These are phyloP conservation scores for Drosophila neonasuta DNA, from an alignment of 2,888 invertebrate species.

Conservation along the genomic window DNA sequence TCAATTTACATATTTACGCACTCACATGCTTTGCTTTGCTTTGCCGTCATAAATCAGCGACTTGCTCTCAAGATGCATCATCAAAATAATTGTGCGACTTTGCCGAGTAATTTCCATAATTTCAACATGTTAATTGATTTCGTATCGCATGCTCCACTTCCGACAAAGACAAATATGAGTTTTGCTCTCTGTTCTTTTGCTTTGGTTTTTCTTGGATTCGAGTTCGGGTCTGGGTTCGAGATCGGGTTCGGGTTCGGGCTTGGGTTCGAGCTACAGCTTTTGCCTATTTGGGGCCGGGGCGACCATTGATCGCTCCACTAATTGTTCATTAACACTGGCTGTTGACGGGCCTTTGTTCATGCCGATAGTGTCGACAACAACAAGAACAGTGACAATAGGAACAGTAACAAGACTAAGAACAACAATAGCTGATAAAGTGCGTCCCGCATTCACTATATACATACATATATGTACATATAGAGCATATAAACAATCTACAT, in stretches of 20 bases:
- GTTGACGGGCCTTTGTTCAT: conserved; percentile 63
- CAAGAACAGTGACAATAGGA: neutral
- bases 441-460: conserved; percentile 23
- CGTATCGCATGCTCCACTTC: conserved; percentile 70
- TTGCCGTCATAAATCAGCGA: conserved; percentile 30
- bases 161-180: conserved; percentile 41
- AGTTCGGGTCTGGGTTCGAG: conserved; percentile 19
- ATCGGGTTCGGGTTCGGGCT: conserved; percentile 13
- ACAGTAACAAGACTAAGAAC: conserved; percentile 14
- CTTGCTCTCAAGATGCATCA: conserved; percentile 33
- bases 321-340: conserved; percentile 69
- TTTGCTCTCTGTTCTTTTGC: conserved; percentile 5
- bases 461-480: conserved; percentile 12
- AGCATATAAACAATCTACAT: conserved; percentile 14
- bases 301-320: conserved; percentile 74
- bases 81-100: conserved; percentile 49
- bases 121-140: conserved; percentile 73
- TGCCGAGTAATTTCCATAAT: conserved; percentile 58
- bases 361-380: conserved; percentile 60
- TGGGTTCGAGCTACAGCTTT: conserved; percentile 10
- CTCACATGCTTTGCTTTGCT: neutral
- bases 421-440: conserved; percentile 46
- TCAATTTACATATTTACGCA: conserved; percentile 33
- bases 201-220: conserved; percentile 1
- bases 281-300: conserved; percentile 17